These are phyloP conservation scores for Eupeodes luniger DNA, from an alignment of 2,888 invertebrate genomes.

Conservation along the genomic window DNA sequence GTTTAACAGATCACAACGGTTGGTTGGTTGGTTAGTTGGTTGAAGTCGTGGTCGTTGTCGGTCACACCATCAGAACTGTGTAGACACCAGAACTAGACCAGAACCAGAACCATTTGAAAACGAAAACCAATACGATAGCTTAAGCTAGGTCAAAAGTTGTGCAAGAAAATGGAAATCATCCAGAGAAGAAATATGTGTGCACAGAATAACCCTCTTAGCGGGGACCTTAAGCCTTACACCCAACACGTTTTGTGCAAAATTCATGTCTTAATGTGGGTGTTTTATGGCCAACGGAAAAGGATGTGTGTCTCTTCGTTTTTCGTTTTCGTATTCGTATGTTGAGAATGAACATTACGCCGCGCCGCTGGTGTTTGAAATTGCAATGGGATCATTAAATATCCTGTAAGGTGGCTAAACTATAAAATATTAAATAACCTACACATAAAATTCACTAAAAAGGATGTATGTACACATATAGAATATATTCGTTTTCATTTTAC, in stretches of 20 bases:
- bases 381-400: slow-evolving; percentile 17
- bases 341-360: background rate
- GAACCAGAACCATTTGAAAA: background rate
- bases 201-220: slow-evolving; percentile 13
- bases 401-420: slow-evolving; percentile 10
- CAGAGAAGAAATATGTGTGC: slow-evolving; percentile 9
- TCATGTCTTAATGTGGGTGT: slow-evolving; percentile 71
- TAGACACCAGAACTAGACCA: background rate
- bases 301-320: slow-evolving; percentile 44
- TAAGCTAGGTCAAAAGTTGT: slow-evolving; percentile 12
- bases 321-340: background rate
- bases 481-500: slow-evolving; percentile 28
- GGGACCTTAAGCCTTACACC: background rate
- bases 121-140: background rate
- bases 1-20: slow-evolving; percentile 54
- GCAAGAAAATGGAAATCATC: background rate
- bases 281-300: slow-evolving; percentile 53
- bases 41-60: background rate
- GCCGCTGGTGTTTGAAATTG: background rate
- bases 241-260: slow-evolving; percentile 48
- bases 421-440: background rate
- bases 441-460: background rate
- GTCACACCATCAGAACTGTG: background rate
- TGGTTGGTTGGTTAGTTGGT: background rate
- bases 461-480: background rate